Conservation (phyloP, 2,797 vertebrate species). For the Alfaro cultratus region DNA sequence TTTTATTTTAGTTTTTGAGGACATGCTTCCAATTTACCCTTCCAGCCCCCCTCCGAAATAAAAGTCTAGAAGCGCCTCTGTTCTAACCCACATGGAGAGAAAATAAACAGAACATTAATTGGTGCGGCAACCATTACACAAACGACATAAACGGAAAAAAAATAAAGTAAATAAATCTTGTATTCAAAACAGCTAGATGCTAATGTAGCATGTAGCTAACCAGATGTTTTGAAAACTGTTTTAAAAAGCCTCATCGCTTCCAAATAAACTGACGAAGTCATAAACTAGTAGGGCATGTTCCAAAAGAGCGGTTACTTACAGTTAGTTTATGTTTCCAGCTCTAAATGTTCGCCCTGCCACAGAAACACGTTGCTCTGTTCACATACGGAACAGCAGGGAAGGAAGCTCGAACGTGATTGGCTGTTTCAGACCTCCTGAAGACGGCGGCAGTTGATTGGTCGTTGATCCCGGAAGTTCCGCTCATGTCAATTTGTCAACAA, state of each 20-base stretch:
- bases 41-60: background rate
- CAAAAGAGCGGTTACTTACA: slow-evolving; percentile 8
- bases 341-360: background rate
- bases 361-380: background rate
- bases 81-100: background rate
- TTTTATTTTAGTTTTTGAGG: background rate
- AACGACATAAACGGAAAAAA: background rate
- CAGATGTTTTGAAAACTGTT: background rate
- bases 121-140: background rate
- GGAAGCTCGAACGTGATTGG: slow-evolving; percentile 57
- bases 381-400: slow-evolving; percentile 57
- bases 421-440: background rate
- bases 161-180: background rate
- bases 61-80: background rate
- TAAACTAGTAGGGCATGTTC: fast-evolving
- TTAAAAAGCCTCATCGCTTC: background rate
- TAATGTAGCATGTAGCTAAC: slow-evolving; percentile 8
- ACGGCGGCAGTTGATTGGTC: slow-evolving; percentile 56
- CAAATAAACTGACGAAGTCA: fast-evolving
- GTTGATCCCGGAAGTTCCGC: slow-evolving; percentile 21
- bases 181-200: slow-evolving; percentile 8
- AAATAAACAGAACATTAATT: background rate
- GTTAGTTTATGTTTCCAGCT: background rate
- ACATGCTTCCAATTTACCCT: background rate
- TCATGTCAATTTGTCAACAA: slow-evolving; percentile 48